Evolutionary conservation across 92 coral and sea anemone genomes (phyloP).

Genomic region (Micromussa lordhowensis): DNA sequence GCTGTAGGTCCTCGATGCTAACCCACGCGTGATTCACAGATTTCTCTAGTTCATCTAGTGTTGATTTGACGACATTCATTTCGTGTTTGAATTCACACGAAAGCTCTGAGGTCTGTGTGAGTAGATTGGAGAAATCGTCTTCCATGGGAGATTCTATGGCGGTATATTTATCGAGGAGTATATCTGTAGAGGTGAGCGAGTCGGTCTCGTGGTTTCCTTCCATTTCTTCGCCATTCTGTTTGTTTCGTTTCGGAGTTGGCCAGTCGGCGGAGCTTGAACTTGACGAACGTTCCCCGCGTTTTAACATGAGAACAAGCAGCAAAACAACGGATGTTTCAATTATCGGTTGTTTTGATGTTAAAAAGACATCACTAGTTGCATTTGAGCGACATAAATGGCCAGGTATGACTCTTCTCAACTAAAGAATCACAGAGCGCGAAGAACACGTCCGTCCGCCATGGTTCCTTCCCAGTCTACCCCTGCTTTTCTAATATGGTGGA

Average conservation of each 20-base stretch:
- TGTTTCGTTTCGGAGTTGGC: not conserved
- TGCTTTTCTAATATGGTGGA: too few relatives aligned
- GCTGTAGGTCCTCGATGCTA: not conserved
- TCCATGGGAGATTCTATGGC: not conserved
- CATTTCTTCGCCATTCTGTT: not conserved
- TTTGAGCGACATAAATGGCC: not conserved
- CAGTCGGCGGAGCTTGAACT: not conserved
- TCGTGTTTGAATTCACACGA: not conserved
- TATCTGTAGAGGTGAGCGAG: not conserved
- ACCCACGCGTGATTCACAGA: conserved; percentile 2
- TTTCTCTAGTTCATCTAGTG: not conserved
- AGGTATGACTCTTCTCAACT: not conserved
- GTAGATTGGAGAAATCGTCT: not conserved
- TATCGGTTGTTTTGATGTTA: too few relatives aligned
- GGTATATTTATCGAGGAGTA: not conserved
- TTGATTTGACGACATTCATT: not conserved
- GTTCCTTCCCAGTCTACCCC: too few relatives aligned
- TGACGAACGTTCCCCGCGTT: not conserved
- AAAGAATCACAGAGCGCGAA: not conserved
- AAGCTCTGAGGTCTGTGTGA: not conserved
- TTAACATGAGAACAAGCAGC: not conserved
- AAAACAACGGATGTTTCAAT: too few relatives aligned
- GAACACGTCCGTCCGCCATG: not conserved
- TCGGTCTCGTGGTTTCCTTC: not conserved
- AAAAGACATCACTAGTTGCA: too few relatives aligned